These are phyloP conservation scores for Ophthalmolycus amberensis DNA, from an alignment of 2,113 vertebrate genomes.

Conservation along the genomic window DNA sequence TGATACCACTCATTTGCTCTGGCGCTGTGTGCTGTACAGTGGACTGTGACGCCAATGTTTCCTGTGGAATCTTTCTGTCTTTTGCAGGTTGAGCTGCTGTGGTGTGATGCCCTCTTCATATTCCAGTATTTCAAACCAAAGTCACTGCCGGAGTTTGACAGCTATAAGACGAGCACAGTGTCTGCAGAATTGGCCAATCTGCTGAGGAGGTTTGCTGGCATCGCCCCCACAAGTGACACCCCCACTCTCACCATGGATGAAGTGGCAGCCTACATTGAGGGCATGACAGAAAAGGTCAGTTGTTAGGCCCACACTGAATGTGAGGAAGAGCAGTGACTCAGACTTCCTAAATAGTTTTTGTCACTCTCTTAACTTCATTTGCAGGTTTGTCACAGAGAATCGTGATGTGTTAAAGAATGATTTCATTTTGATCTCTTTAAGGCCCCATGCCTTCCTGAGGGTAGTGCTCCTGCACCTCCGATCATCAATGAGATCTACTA, in stretches of 20 bases:
- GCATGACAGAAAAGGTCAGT: slow-evolving; percentile 88
- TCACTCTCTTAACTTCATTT: neutral
- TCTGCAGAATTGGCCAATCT: slow-evolving; percentile 97
- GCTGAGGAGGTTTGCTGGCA: slow-evolving; percentile 90
- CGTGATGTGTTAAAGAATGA: neutral
- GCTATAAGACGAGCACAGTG: slow-evolving; percentile 98
- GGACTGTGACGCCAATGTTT: neutral
- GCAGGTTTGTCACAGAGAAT: neutral
- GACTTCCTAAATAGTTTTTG: slow-evolving; percentile 2
- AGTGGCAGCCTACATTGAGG: slow-evolving; percentile 94
- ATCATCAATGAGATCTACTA: slow-evolving; percentile 95
- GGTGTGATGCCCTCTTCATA: slow-evolving; percentile 94
- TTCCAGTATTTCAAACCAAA: slow-evolving; percentile 99
- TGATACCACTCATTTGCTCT: slow-evolving; percentile 10
- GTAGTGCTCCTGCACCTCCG: slow-evolving; percentile 87
- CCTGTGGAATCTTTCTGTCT: slow-evolving; percentile 9
- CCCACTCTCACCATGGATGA: slow-evolving; percentile 90
- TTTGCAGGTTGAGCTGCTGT: slow-evolving; percentile 92
- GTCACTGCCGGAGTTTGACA: slow-evolving; percentile 96
- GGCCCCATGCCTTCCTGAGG: slow-evolving; percentile 91
- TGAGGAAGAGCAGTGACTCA: slow-evolving; percentile 5
- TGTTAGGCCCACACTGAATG: neutral
- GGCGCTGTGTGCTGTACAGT: neutral
- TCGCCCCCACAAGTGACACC: slow-evolving; percentile 87
- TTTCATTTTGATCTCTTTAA: slow-evolving; percentile 64